Percentiles rank a stretch among this genome's conserved stretches.
These are phyloP conservation scores for Drosophila silvestris DNA, from an alignment of 2,888 invertebrate genomes.

Conservation along the genomic window DNA sequence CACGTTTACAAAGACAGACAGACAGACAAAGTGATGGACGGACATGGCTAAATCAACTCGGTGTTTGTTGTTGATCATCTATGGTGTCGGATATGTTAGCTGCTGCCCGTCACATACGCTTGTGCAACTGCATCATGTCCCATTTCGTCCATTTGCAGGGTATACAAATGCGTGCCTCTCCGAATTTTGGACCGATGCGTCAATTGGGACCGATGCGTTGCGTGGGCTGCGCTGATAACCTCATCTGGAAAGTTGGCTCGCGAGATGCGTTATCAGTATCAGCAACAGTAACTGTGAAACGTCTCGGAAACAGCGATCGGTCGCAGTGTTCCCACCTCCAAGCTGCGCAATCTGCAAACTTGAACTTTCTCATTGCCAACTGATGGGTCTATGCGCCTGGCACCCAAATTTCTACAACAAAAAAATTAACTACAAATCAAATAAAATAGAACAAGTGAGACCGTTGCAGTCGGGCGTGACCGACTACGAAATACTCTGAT, in stretches of 20 bases:
- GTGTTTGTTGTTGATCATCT: too few species aligned
- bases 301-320: conserved; percentile 11
- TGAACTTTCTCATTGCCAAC: conserved; percentile 20
- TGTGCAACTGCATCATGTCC: not conserved
- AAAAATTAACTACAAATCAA: not conserved
- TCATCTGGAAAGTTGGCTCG: conserved; percentile 13
- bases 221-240: conserved; percentile 20
- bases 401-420: not conserved
- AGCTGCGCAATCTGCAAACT: not conserved
- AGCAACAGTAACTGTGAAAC: not conserved
- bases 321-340: conserved; percentile 2
- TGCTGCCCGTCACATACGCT: too few species aligned
- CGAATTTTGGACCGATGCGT: not conserved
- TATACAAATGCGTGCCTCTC: not conserved
- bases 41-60: too few species aligned
- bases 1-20: not conserved
- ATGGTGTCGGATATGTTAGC: too few species aligned
- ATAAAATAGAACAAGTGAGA: not conserved
- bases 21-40: not conserved
- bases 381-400: conserved; percentile 17
- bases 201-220: not conserved
- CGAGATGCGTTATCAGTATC: not conserved
- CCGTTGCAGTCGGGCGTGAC: not conserved
- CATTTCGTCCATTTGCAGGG: not conserved
- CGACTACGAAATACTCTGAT: not conserved